phyloP scores from a whole-genome alignment of 2,797 vertebrate genomes.

The Oreonectes daqikongensis region DNA sequence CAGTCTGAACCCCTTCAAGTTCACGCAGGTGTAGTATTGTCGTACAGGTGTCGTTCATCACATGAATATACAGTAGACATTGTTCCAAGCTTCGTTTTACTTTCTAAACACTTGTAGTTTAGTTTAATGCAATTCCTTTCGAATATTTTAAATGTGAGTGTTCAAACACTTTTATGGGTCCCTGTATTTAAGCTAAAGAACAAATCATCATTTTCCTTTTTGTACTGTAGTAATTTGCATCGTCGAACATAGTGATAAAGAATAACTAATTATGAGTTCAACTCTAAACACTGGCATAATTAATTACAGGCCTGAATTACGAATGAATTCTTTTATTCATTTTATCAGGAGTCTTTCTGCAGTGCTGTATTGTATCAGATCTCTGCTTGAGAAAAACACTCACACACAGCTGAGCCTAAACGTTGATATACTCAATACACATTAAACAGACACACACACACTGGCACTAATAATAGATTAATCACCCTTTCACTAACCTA shows the following conservation, averaged over 20 bases:
- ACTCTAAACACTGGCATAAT: constrained; percentile 22
- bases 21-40: neutral
- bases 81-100: too few species aligned
- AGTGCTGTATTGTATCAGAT: constrained; percentile 13
- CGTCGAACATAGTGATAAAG: constrained; percentile 30
- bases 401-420: constrained; percentile 19
- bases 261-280: constrained; percentile 23
- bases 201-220: neutral
- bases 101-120: too few species aligned
- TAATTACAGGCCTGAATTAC: constrained; percentile 25
- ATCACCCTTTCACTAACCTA: constrained; percentile 53
- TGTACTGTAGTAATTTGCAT: constrained; percentile 19
- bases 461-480: constrained; percentile 43
- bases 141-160: neutral
- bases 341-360: constrained; percentile 27
- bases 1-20: neutral
- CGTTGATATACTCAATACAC: constrained; percentile 10
- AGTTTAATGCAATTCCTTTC: too few species aligned
- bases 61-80: neutral
- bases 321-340: constrained; percentile 24
- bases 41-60: neutral
- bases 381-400: neutral
- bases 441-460: constrained; percentile 28
- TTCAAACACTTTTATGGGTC: neutral
- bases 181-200: constrained; percentile 12